Evolutionary conservation across 2,113 vertebrate species (phyloP).

Genomic region (Tachycineta bicolor): DNA sequence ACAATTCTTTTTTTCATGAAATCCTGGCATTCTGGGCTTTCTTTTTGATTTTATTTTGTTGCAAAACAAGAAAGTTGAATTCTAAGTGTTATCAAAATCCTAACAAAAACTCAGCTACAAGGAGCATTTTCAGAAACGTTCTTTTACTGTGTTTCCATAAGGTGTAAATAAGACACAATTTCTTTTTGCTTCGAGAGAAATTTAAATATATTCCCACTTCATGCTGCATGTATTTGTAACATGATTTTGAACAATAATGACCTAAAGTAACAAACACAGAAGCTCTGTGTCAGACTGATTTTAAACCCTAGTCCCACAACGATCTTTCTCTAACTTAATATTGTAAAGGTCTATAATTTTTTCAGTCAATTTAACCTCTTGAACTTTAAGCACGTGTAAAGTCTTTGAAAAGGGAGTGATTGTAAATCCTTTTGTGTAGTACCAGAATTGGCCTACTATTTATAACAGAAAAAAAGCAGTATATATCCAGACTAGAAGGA

Average conservation of each 20-base stretch:
- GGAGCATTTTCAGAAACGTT: background rate
- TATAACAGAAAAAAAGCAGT: background rate
- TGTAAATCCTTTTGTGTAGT: background rate
- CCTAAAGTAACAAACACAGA: background rate
- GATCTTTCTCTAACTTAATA: background rate
- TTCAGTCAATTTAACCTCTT: background rate
- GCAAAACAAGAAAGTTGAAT: background rate
- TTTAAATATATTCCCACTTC: background rate
- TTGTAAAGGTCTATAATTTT: background rate
- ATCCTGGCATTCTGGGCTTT: rapidly evolving
- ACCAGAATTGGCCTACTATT: background rate
- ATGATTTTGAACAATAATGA: background rate
- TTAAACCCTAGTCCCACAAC: background rate
- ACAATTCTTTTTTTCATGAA: too few relatives aligned
- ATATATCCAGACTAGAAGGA: background rate
- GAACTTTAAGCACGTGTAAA: background rate
- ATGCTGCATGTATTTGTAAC: background rate
- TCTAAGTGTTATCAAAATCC: background rate
- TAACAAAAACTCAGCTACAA: background rate
- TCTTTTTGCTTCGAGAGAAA: background rate
- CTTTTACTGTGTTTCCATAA: background rate
- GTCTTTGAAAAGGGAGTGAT: background rate
- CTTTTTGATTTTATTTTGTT: background rate
- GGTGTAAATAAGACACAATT: background rate
- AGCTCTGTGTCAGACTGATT: background rate